phyloP scores from a whole-genome alignment of 2,888 invertebrate species.

The Strigamia transsilvanica region DNA sequence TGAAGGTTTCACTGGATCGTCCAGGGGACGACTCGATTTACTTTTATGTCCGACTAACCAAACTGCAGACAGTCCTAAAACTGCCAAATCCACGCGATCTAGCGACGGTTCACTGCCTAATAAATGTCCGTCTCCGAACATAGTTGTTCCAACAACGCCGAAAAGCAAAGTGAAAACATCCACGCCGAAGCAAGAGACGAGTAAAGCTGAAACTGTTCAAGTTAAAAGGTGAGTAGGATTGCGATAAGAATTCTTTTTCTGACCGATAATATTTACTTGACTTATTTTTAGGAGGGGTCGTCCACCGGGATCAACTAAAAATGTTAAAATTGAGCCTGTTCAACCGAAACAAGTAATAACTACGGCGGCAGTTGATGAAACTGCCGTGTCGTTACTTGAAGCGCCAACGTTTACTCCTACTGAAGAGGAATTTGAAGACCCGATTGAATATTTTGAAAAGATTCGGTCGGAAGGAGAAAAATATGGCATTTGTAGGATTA shows the following conservation, averaged over 20 bases:
- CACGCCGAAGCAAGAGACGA: slow-evolving; percentile 4
- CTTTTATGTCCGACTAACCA: slow-evolving; percentile 16
- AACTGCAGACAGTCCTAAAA: slow-evolving; percentile 14
- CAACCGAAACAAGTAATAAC: not conserved
- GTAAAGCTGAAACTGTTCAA: not conserved
- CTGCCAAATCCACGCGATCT: not conserved
- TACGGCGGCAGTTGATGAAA: slow-evolving; percentile 13
- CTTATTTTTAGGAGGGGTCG: slow-evolving; percentile 51
- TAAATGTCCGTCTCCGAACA: slow-evolving; percentile 17
- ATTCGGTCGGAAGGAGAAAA: slow-evolving; percentile 78
- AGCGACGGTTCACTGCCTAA: slow-evolving; percentile 4
- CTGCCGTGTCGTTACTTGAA: slow-evolving; percentile 67
- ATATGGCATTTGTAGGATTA: slow-evolving; percentile 86
- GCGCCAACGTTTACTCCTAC: slow-evolving; percentile 83
- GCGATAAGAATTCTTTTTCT: not conserved
- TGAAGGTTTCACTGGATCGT: slow-evolving; percentile 40
- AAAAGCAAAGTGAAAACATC: slow-evolving; percentile 1
- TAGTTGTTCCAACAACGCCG: not conserved
- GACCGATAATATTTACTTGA: not conserved
- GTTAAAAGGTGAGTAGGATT: not conserved
- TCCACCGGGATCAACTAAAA: slow-evolving; percentile 50
- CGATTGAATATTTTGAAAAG: slow-evolving; percentile 82
- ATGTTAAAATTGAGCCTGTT: not conserved
- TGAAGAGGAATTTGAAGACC: slow-evolving; percentile 85
- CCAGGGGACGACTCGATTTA: slow-evolving; percentile 43